phyloP scores from a whole-genome alignment of 2,797 vertebrate species.

The Thunnus albacares region DNA sequence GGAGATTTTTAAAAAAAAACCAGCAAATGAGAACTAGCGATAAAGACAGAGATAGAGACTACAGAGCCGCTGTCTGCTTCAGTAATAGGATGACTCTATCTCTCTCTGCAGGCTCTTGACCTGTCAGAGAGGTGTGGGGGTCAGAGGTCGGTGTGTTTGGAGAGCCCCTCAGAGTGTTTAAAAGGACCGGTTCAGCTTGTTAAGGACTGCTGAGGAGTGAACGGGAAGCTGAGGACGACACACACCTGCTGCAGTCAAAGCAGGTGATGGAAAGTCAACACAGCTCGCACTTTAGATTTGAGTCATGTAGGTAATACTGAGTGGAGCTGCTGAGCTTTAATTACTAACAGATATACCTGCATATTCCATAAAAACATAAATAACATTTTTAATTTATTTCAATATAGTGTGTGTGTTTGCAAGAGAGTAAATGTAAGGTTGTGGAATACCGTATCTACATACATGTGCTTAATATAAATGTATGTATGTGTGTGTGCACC shows the following conservation, averaged over 20 bases:
- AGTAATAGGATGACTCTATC: neutral
- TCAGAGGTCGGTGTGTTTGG: conserved; percentile 44
- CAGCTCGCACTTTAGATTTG: neutral
- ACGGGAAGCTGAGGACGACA: conserved; percentile 28
- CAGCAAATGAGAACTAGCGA: neutral
- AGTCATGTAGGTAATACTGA: neutral
- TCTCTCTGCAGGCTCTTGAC: conserved; percentile 32
- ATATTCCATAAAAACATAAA: too few relatives aligned
- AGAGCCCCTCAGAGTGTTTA: conserved; percentile 37
- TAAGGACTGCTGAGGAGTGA: conserved; percentile 32
- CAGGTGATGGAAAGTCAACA: conserved; percentile 21
- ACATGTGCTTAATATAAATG: conserved; percentile 3
- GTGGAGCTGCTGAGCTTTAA: neutral
- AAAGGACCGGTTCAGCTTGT: conserved; percentile 26
- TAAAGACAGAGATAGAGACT: neutral
- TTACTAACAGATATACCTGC: neutral
- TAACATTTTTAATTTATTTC: too few relatives aligned
- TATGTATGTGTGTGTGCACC: conserved; percentile 1
- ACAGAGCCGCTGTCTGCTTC: neutral
- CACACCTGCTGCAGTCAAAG: conserved; percentile 40
- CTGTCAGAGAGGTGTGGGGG: conserved; percentile 14
- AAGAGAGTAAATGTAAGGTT: conserved; percentile 4
- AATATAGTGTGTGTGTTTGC: neutral
- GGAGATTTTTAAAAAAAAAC: neutral
- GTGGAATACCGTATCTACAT: conserved; percentile 8